Evolutionary conservation across 2,113 vertebrate genomes (phyloP), one percentile per base, ranked within the genome.

Genomic region (Coregonus clupeaformis): DNA sequence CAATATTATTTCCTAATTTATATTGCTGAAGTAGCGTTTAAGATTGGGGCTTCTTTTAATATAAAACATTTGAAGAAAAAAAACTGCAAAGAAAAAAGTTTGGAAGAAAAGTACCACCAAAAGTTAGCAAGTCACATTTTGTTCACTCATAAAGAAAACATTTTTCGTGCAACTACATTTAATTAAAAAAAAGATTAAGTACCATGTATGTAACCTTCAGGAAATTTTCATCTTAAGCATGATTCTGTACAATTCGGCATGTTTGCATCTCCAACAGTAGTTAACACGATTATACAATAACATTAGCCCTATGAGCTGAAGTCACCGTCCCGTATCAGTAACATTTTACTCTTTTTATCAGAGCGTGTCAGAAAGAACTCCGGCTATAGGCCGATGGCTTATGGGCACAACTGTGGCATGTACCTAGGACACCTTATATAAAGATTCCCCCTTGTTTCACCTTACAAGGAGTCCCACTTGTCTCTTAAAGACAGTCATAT

Each of bases 1-100:
- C 93, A 93, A 94, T 94, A 93, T 88, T 87, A 91, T 94, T 92
- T 92, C 90, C 92, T 94, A 93, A 91, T 92, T 93, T 94, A 94
- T 85, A 89, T 42, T 93, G 91, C 95, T 92, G 90, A 93, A 94
- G 92, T 94, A 95, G 95, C 95, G 89, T 95, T 93, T 83, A 85
- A 91, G 82, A 84, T 87, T 88, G 89, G 92, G 87, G 91, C 87
- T 81, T 90, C 52, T 84, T 82, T 88, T 79, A 88, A 92, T 91
- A 92, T 90, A 94, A 91, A 92, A 42, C 36, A 89, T 91, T 86
- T 92, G 85, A 90, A 94, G 90, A 16, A 52, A 52, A 18, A 52
- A 42, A 42, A 42, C 36, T 3, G 9, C 36, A 42, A 91, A 91
- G 84, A 83, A 85, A 89, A 87, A 79, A 67, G 73, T 78, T 80